Base-by-base conservation (phyloP, 2,888 invertebrate species). In the Hypena proboscidalis region DNA sequence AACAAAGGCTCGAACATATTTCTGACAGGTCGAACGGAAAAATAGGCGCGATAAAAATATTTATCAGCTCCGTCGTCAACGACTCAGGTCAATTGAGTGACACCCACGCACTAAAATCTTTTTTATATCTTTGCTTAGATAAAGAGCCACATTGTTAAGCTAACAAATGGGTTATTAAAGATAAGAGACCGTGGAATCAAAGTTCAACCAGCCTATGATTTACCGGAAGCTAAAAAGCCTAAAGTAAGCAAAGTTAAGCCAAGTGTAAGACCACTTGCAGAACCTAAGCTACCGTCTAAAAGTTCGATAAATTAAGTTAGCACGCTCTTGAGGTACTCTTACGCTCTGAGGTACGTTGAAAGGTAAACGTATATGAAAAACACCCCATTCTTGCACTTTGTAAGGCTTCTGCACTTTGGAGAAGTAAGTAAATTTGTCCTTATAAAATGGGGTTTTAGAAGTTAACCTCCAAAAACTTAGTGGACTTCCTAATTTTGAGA, bases 251-350 rank as follows among this genome's bases (percentile, higher is more conserved):
- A 63, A 74, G 67, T 71, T 68, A 64, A 70, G 46, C 59, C 60
- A 55, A 71, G 69, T 71, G 70, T 70, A 57, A 69, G 75, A 72
- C 74, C 67, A 66, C 70, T 67, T 61, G 64, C 60, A 46, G 57
- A 60, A 52, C 58, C 53, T 45, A 52, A 50, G 38, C 36, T 53
- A 55, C 48, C 61, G 56, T 51, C 56, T 56, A 55, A 60, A 65
- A 70, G 62, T 68, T 70, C 61, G 44, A 65, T 73, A 73, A 69
- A 74, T 70, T 66, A 71, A 74, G 70, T 79, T 77, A 71, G 43
- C 55, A 42, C 54, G 55, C 58, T 58, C 21, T 27, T 51, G 45
- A 35, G 41, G 43, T 36, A 30, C 39, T 40, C 45, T 15, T n/a
- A n/a, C n/a, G n/a, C n/a, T n/a, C n/a, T n/a, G n/a, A n/a, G n/a